Conservation (phyloP, 2,888 invertebrate species). For the Gymnocheta viridis region DNA sequence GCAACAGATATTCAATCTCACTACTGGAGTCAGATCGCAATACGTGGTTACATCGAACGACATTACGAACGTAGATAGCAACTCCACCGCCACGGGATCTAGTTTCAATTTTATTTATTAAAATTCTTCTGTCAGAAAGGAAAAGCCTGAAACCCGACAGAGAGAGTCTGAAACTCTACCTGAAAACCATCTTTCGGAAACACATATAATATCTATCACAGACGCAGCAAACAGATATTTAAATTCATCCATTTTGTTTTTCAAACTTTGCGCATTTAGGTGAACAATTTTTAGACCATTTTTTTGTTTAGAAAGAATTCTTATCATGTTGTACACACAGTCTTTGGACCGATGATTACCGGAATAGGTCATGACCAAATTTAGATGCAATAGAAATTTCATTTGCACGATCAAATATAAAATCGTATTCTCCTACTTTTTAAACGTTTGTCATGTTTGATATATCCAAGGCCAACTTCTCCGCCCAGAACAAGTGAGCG, state of each 20-base stretch:
- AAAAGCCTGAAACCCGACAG: not conserved
- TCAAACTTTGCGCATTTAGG: not conserved
- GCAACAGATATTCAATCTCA: not conserved
- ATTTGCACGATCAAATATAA: no score
- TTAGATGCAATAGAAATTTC: no score
- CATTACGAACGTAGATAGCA: not conserved
- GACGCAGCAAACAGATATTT: not conserved
- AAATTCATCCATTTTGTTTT: not conserved
- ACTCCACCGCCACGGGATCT: not conserved
- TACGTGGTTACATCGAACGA: not conserved
- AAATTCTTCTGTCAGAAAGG: not conserved
- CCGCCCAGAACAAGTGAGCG: no score
- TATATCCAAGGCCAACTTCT: no score
- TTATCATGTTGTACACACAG: no score
- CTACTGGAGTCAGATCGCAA: not conserved
- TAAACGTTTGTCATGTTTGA: no score
- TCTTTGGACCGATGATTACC: no score
- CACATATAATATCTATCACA: not conserved
- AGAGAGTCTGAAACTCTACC: not conserved
- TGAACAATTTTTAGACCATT: not conserved
- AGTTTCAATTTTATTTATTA: not conserved
- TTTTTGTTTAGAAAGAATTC: no score
- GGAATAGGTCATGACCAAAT: no score
- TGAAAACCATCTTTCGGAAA: not conserved
- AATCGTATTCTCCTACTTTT: no score